Evolutionary conservation across 2,888 invertebrate species (phyloP), one percentile per base, ranked within the genome.

Genomic region (Leucozona laternaria): DNA sequence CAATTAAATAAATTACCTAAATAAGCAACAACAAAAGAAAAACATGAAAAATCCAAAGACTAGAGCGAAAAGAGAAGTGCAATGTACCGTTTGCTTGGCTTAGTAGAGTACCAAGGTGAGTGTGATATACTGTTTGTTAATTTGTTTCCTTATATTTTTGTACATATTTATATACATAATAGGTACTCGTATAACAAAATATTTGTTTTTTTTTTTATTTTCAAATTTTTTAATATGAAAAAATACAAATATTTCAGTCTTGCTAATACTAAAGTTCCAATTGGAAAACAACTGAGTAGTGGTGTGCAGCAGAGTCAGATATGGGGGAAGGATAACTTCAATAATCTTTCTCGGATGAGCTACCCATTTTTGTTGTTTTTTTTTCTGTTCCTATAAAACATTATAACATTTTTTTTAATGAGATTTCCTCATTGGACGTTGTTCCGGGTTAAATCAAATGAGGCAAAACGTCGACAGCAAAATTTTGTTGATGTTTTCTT

Each of bases 31-130:
- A 53, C 11, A 50, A 48, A 48, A 48, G 20, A 48, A 22, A 22
- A 50, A 50, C 22, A 58, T 58, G 58, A 34, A 58, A 34, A 58
- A 17, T 58, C 58, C 20, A 20, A 34, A 58, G 13, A 58, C 37
- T 37, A 60, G 60, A 40, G 57, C 25, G 15, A 22, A 40, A 40
- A 60, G 37, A 22, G 11, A 40, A 60, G 40, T 60, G 60, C 37
- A 40, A 60, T 60, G 60, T 60, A 40, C 60, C 60, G 40, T 60
- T 60, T 60, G 22, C 40, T 60, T 58, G 58, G 58, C 40, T 60
- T 40, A 40, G 60, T 31, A 31, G 31, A 31, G 31, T 60, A 40
- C 22, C 40, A 25, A 60, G 40, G 60, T 60, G 15, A 43, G 60
- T 60, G 60, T 40, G 13, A 8, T 40, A 13, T 37, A 22, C 8